Evolutionary conservation across 2,888 invertebrate species (phyloP).

Genomic region (Sepiola atlantica): DNA sequence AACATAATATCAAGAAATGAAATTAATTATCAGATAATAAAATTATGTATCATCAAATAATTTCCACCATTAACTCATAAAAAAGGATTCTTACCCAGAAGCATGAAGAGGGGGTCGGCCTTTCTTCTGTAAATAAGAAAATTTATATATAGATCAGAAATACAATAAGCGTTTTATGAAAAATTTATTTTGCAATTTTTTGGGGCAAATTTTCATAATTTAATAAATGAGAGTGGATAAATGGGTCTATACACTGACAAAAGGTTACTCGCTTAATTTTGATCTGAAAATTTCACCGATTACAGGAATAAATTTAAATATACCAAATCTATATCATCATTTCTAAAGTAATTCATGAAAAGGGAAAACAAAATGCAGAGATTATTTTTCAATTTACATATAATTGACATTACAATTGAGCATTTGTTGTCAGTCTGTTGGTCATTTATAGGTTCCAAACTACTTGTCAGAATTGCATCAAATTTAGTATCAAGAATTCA

Average conservation of each 20-base stretch:
- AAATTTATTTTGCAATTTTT: background rate
- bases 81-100: constrained; percentile 66
- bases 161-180: background rate
- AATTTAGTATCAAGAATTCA: too few relatives aligned
- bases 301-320: too few relatives aligned
- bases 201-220: background rate
- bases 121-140: constrained; percentile 65
- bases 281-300: too few relatives aligned
- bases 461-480: too few relatives aligned
- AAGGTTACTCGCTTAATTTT: too few relatives aligned
- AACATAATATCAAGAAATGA: background rate
- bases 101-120: constrained; percentile 64
- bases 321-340: too few relatives aligned
- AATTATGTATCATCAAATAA: background rate
- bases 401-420: too few relatives aligned
- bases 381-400: too few relatives aligned
- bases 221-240: background rate
- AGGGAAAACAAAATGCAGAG: too few relatives aligned
- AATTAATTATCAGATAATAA: background rate
- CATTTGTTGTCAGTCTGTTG: too few relatives aligned
- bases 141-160: background rate
- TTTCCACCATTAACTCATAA: background rate
- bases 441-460: too few relatives aligned
- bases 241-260: background rate
- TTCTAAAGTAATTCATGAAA: too few relatives aligned